Conservation (phyloP, 2,888 invertebrate species). For the Sipunculus nudus region DNA sequence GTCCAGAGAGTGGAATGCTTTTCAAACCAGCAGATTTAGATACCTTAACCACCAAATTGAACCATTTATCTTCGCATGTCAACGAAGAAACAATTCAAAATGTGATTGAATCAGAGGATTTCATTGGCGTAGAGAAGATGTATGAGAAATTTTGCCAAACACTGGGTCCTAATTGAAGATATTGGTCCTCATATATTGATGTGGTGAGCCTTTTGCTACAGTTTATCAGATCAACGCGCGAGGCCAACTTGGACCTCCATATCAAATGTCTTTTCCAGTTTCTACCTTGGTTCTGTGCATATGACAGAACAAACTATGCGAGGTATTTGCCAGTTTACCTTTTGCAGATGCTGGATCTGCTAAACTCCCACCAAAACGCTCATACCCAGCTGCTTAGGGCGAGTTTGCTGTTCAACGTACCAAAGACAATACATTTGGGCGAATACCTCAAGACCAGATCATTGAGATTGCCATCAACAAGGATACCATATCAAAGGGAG, state of each 20-base stretch:
- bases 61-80: too few species aligned
- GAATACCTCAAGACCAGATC: neutral
- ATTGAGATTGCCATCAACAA: neutral
- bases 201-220: too few species aligned
- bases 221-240: slow-evolving; percentile 1
- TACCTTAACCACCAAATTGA: too few species aligned
- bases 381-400: neutral
- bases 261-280: neutral
- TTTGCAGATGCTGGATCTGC: neutral
- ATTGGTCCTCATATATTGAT: too few species aligned
- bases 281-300: slow-evolving; percentile 2
- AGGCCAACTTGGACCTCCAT: neutral
- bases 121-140: too few species aligned
- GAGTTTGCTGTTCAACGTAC: slow-evolving; percentile 2
- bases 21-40: too few species aligned
- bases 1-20: neutral
- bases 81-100: too few species aligned
- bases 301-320: slow-evolving; percentile 2
- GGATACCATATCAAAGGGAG: too few species aligned
- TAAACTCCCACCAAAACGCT: neutral
- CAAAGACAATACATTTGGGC: neutral
- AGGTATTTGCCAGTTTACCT: neutral
- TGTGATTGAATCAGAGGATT: too few species aligned
- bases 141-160: too few species aligned
- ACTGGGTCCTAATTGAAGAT: too few species aligned